These are phyloP conservation scores for Ditylenchus dipsaci DNA, from an alignment of 1,140 invertebrate species.

Conservation along the genomic window DNA sequence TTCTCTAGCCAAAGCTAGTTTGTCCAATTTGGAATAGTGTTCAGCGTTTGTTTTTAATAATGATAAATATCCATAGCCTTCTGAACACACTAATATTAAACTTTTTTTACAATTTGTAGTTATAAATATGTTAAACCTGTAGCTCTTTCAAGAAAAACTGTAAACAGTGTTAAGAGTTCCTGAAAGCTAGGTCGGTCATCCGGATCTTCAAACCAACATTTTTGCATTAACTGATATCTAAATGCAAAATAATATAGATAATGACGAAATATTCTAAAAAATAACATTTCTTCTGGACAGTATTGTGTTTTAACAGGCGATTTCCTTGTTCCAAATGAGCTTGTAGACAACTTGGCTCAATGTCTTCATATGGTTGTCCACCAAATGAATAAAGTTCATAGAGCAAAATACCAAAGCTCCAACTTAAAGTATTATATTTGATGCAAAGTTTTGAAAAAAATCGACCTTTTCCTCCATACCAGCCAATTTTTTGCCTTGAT, in stretches of 20 bases:
- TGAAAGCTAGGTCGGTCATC: slow-evolving; percentile 17
- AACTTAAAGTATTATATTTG: slow-evolving; percentile 5
- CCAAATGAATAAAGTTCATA: slow-evolving; percentile 18
- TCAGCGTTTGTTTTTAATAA: slow-evolving; percentile 5
- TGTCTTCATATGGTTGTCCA: slow-evolving; percentile 3
- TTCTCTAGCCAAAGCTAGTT: background rate
- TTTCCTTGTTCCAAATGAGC: slow-evolving; percentile 14
- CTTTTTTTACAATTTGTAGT: background rate
- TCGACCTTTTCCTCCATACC: too few species aligned
- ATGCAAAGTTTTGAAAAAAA: too few species aligned
- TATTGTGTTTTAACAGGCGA: slow-evolving; percentile 13
- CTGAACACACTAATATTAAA: background rate
- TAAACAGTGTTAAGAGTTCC: slow-evolving; percentile 10
- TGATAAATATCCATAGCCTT: slow-evolving; percentile 20
- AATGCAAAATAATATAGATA: too few species aligned
- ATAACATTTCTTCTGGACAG: slow-evolving; percentile 13
- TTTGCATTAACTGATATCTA: slow-evolving; percentile 21
- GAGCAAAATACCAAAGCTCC: slow-evolving; percentile 12
- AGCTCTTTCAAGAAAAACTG: slow-evolving; percentile 13
- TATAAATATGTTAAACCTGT: background rate
- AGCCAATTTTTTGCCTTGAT: too few species aligned
- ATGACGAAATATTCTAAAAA: background rate
- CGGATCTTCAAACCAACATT: slow-evolving; percentile 22
- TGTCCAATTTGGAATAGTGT: background rate
- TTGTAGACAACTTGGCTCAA: slow-evolving; percentile 3